Percentiles rank a stretch among this genome's conserved stretches.
Conservation (phyloP, 1,140 invertebrate genomes). For the Drosophila funebris region DNA sequence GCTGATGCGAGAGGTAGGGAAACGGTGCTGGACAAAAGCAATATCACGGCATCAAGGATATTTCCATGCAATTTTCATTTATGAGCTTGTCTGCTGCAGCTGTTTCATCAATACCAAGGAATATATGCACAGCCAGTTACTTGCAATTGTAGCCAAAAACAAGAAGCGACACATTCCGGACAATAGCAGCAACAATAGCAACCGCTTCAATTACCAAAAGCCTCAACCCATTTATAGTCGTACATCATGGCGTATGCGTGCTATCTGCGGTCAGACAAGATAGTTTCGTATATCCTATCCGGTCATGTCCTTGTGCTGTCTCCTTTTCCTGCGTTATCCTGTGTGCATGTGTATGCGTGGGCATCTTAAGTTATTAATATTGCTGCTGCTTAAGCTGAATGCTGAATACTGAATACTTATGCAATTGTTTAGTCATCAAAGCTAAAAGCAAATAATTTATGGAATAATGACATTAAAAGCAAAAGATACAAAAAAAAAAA, state of each 20-base stretch:
- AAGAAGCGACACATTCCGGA: not conserved
- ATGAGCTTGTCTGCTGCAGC: constrained; percentile 55
- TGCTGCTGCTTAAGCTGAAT: constrained; percentile 45
- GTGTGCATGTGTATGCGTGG: constrained; percentile 26
- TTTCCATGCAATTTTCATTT: constrained; percentile 69
- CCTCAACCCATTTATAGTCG: not conserved
- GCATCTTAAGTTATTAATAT: constrained; percentile 56
- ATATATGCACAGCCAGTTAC: not conserved
- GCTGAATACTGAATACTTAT: too few relatives aligned
- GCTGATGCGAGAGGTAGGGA: not conserved
- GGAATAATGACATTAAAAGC: constrained; percentile 45
- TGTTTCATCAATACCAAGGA: constrained; percentile 42
- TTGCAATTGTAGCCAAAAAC: constrained; percentile 26
- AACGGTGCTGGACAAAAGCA: not conserved
- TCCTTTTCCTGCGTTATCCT: not conserved
- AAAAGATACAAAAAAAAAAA: constrained; percentile 35
- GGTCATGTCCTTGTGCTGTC: not conserved
- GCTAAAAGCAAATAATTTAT: constrained; percentile 60
- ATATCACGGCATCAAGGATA: constrained; percentile 30
- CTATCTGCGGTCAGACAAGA: constrained; percentile 52
- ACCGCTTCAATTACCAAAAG: constrained; percentile 22
- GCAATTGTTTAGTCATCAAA: constrained; percentile 55
- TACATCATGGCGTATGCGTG: constrained; percentile 69
- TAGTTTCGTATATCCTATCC: constrained; percentile 1
- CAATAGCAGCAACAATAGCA: constrained; percentile 16